These are phyloP conservation scores for Lamprologus speciosus DNA, from an alignment of 2,113 vertebrate genomes.

Conservation along the genomic window DNA sequence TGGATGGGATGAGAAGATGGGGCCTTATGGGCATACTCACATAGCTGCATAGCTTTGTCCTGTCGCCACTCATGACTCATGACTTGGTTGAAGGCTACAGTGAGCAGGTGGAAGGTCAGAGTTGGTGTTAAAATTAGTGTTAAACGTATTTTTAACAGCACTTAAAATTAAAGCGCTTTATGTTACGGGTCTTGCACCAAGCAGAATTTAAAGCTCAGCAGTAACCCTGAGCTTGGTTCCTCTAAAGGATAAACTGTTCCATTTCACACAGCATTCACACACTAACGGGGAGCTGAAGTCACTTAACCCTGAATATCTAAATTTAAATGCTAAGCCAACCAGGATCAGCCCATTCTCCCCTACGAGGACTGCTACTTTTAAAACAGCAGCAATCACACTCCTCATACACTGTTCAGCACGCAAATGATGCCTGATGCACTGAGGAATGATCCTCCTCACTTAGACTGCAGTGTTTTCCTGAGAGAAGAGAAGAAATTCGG, in stretches of 20 bases:
- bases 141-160: neutral
- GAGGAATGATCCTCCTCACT: neutral
- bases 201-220: neutral
- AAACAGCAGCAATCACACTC: neutral
- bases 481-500: accelerated
- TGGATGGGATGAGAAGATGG: neutral
- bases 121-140: neutral
- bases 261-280: neutral
- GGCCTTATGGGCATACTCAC: neutral
- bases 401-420: neutral
- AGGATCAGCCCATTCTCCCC: neutral
- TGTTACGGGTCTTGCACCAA: neutral
- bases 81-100: neutral
- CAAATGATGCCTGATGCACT: neutral
- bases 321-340: slow-evolving; percentile 16
- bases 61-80: neutral
- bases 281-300: neutral
- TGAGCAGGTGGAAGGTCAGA: neutral
- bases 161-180: neutral
- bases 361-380: neutral
- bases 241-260: neutral
- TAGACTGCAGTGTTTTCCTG: neutral
- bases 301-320: slow-evolving; percentile 5
- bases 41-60: neutral
- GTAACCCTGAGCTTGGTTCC: neutral